Evolutionary conservation across 2,113 vertebrate genomes (phyloP), one percentile per base, ranked within the genome.

Genomic region (Turdus rufiventris): DNA sequence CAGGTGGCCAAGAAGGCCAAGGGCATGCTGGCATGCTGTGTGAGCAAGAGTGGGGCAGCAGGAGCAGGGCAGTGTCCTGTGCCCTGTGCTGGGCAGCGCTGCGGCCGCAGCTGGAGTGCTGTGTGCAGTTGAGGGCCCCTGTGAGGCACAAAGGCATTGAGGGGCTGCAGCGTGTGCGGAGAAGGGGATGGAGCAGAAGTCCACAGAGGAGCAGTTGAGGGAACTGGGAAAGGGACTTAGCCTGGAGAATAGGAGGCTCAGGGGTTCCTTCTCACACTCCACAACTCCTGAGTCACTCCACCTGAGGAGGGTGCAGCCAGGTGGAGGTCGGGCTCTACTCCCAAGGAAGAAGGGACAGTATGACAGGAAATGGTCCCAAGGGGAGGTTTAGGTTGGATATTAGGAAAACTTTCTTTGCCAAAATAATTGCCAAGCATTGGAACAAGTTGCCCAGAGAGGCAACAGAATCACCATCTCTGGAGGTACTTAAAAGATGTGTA

Each of bases 71-170:
- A 53, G 43, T 14, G 48, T 38, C 4, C 1, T 0, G 28, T 1
- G 9, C 7, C 31, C 5, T 48, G 61, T n/a, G 28, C 60, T 61
- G 8, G 15, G 40, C 45, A 42, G 1, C 0, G 4, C 3, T n/a
- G 40, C 6, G 6, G 40, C 12, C 2, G 0, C 48, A 34, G 4
- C 42, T 34, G 0, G 0, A 43, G 10, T 18, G 28, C 48, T 50
- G 38, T 12, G n/a, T n/a, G 17, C 53, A 61, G 5, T 9, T 42
- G 3, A 57, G 43, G 28, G 50, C 14, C 9, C 14, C 28, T 53
- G 8, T 24, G n/a, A 10, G 12, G 19, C 45, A 47, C 20, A 63
- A 42, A 8, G 40, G 8, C 42, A 18, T 0, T 8, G 34, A 50
- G 12, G 58, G 15, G 18, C 43, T 3, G 2, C 18, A 57, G 18